Base-by-base conservation (phyloP, 1,140 invertebrate genomes). In the Plectrocnemia conspersa region DNA sequence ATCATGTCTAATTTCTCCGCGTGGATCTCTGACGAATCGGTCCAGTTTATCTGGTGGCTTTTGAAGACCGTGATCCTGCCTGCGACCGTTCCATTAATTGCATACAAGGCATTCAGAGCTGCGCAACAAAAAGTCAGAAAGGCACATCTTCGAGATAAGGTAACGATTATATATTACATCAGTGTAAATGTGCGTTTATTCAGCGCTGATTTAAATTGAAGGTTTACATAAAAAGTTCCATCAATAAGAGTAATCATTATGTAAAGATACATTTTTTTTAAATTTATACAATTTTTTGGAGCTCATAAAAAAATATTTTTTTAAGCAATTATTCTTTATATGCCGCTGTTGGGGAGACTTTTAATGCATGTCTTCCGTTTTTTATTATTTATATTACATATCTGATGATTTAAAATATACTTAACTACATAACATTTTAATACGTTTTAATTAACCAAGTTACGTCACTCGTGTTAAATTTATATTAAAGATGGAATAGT, bases 1-100 rank as follows among this genome's bases (percentile, higher is more conserved):
- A n/a, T n/a, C n/a, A n/a, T n/a, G n/a, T n/a, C n/a, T n/a, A n/a
- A n/a, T n/a, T n/a, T n/a, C n/a, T n/a, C n/a, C n/a, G n/a, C n/a
- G n/a, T 36, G 41, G 50, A 11, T 9, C 10, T 21, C 33, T 55
- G 11, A 25, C 33, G n/a, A 42, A 33, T 32, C 35, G 6, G 7
- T 55, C 3, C 35, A 47, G 29, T 56, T 32, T 56, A 25, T 56
- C 13, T 49, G 45, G 54, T 56, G 54, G 54, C 22, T 56, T 24
- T 13, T 56, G 22, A 56, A 56, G 21, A 50, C 46, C 23, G 25
- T 56, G 13, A 50, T 38, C 29, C 23, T 49, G 24, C 54, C 54
- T 5, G 21, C 50, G n/a, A 44, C 54, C 9, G 1, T 56, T 10
- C 54, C 54, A 6, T 56, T 41, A 40, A 19, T 56, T 7, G 44